Evolutionary conservation across 2,888 invertebrate genomes (phyloP).

Genomic region (Heteropelma amictum): DNA sequence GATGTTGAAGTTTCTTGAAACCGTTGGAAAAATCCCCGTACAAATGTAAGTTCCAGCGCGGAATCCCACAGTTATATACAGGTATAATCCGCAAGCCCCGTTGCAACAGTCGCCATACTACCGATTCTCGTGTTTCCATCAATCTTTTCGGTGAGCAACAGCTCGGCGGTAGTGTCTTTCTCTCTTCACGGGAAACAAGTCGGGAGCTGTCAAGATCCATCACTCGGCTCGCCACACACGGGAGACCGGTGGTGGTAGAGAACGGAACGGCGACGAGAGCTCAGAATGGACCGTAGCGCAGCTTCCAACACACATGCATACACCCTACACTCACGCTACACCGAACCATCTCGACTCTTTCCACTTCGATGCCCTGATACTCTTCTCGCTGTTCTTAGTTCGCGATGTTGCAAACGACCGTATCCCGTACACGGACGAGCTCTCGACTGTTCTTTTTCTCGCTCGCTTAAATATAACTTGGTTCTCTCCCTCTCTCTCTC

Average conservation of each 20-base stretch:
- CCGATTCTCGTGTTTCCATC: conserved; percentile 50
- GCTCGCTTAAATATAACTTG: conserved; percentile 7
- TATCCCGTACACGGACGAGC: conserved; percentile 41
- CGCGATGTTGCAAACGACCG: conserved; percentile 21
- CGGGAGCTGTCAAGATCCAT: conserved; percentile 60
- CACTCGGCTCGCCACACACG: conserved; percentile 55
- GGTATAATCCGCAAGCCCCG: neutral
- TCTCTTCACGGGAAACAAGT: conserved; percentile 56
- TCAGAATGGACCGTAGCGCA: conserved; percentile 33
- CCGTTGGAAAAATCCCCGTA: conserved; percentile 6
- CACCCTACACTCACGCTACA: neutral
- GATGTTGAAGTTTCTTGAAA: neutral
- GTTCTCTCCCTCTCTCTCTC: conserved; percentile 34
- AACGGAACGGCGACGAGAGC: conserved; percentile 35
- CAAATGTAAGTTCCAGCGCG: neutral
- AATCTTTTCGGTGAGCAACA: conserved; percentile 44
- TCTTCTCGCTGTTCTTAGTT: conserved; percentile 46
- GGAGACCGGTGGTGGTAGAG: conserved; percentile 40
- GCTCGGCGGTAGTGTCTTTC: conserved; percentile 38
- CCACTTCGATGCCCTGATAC: conserved; percentile 50
- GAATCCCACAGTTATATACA: neutral
- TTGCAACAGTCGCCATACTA: conserved; percentile 18
- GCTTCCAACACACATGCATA: conserved; percentile 16
- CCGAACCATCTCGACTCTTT: conserved; percentile 40
- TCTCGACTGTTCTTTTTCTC: conserved; percentile 3